Evolutionary conservation across 2,888 invertebrate species (phyloP).

Genomic region (Gryllus longicercus): DNA sequence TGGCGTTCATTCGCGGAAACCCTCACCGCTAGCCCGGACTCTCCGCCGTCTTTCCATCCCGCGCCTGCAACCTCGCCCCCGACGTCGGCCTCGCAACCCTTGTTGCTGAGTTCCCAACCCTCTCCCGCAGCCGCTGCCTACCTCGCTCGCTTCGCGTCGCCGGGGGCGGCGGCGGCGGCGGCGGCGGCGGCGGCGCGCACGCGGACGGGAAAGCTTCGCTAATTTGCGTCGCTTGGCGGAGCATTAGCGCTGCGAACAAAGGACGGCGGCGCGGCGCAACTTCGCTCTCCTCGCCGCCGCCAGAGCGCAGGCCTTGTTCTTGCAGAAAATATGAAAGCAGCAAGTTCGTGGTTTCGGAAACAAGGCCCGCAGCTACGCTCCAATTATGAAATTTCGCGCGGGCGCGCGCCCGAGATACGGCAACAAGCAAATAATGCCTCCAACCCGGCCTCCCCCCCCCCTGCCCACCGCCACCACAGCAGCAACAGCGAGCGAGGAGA

Average conservation of each 20-base stretch:
- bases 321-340: slow-evolving; percentile 17
- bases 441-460: too few species aligned
- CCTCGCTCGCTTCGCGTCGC: background rate
- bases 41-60: background rate
- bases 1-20: too few species aligned
- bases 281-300: background rate
- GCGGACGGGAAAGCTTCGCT: background rate
- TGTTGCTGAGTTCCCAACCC: background rate
- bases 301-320: background rate
- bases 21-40: too few species aligned
- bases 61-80: background rate
- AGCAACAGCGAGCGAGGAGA: background rate
- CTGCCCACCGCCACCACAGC: too few species aligned
- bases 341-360: slow-evolving; percentile 17
- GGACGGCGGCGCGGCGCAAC: background rate
- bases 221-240: slow-evolving; percentile 17
- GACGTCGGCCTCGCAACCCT: background rate
- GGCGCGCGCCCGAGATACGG: background rate
- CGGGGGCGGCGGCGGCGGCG: background rate
- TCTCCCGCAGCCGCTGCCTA: background rate
- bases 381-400: slow-evolving; percentile 17
- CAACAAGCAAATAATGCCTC: background rate
- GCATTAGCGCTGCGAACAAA: slow-evolving; percentile 17
- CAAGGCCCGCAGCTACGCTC: slow-evolving; percentile 17
- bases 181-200: background rate